A percentile compares a stretch with the other conserved stretches of the same genome.
Conservation (phyloP, 2,113 vertebrate species). For the Chamaetylas fuelleborni region DNA sequence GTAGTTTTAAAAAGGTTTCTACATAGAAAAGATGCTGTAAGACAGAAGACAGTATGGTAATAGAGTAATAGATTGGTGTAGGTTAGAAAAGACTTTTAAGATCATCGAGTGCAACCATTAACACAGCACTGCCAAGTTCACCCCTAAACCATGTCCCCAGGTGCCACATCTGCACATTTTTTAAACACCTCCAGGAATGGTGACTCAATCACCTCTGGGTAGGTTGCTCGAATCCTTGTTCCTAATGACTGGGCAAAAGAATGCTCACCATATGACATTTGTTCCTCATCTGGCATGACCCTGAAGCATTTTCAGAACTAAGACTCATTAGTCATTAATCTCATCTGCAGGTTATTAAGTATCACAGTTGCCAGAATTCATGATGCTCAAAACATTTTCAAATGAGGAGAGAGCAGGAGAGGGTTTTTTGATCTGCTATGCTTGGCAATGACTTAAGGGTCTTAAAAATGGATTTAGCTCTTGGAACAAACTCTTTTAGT, state of each 20-base stretch:
- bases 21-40: background rate
- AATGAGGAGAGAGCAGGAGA: background rate
- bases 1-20: background rate
- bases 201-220: background rate
- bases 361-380: background rate
- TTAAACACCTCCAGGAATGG: background rate
- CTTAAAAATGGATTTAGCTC: background rate
- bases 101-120: background rate
- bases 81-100: background rate
- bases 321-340: background rate
- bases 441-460: background rate
- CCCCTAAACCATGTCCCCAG: background rate
- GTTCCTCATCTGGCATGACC: background rate
- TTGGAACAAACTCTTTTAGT: background rate
- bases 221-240: background rate
- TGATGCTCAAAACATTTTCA: background rate
- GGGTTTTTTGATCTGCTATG: background rate
- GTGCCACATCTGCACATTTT: background rate
- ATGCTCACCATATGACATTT: background rate
- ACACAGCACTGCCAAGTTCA: background rate
- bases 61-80: background rate
- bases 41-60: background rate
- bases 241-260: background rate
- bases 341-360: background rate
- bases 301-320: background rate